phyloP scores from a whole-genome alignment of 2,797 vertebrate species.

The Xyrichtys novacula region DNA sequence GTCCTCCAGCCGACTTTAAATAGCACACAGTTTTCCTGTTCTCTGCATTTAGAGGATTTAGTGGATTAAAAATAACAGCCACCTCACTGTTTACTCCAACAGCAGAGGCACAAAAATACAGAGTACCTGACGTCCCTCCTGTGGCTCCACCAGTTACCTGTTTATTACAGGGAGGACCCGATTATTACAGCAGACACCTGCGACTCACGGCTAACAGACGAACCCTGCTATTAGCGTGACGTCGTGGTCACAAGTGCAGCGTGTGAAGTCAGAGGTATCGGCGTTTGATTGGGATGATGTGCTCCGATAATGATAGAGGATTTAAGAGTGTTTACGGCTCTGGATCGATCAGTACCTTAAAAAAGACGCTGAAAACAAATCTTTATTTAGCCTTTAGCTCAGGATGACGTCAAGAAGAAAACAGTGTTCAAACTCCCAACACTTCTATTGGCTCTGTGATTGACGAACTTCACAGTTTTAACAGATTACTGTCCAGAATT shows the following conservation, averaged over 20 bases:
- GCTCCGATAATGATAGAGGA: constrained; percentile 12
- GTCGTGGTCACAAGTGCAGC: constrained; percentile 27
- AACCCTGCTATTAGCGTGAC: constrained; percentile 63
- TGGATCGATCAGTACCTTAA: background rate
- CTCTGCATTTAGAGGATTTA: constrained; percentile 69
- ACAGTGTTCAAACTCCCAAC: no score
- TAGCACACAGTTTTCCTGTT: constrained; percentile 35
- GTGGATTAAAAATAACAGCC: constrained; percentile 73
- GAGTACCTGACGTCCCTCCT: constrained; percentile 34
- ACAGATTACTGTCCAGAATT: no score
- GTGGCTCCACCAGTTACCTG: constrained; percentile 49
- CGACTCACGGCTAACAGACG: constrained; percentile 29
- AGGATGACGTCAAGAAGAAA: no score
- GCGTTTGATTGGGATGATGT: constrained; percentile 37
- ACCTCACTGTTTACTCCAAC: constrained; percentile 51
- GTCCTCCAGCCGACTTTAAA: constrained; percentile 49
- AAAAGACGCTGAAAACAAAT: background rate
- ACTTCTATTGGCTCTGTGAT: no score
- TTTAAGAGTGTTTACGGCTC: background rate
- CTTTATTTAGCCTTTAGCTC: background rate
- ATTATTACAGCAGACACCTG: constrained; percentile 73
- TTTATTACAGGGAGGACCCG: constrained; percentile 67
- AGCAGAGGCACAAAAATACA: constrained; percentile 53
- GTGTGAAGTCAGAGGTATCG: constrained; percentile 28
- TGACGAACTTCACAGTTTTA: no score